Evolutionary conservation across 1,140 invertebrate species (phyloP).

Genomic region (Aphelinus certus): DNA sequence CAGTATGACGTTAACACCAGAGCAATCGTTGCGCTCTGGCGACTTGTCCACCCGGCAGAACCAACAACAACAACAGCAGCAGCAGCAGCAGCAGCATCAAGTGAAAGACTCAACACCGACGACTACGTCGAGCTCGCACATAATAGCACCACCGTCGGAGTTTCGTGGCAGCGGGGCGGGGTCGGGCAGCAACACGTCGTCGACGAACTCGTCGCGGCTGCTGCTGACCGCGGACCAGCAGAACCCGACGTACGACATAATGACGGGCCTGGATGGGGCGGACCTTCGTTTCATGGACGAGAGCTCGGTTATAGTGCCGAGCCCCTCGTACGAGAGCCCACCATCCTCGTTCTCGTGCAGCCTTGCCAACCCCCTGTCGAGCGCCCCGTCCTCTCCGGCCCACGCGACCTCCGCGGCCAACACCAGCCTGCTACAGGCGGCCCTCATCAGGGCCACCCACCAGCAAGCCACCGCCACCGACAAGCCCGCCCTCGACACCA

Average conservation of each 20-base stretch:
- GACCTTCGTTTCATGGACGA: conserved; percentile 91
- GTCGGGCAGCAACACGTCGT: conserved; percentile 67
- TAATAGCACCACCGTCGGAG: conserved; percentile 79
- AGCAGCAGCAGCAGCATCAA: conserved; percentile 36
- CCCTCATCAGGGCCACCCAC: conserved; percentile 74
- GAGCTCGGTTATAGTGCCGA: conserved; percentile 83
- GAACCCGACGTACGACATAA: conserved; percentile 75
- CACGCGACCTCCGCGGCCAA: conserved; percentile 61
- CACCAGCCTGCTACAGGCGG: conserved; percentile 74
- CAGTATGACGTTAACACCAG: conserved; percentile 62
- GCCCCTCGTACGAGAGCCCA: conserved; percentile 79
- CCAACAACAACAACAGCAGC: conserved; percentile 42
- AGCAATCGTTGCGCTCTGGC: conserved; percentile 56
- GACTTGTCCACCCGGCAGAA: conserved; percentile 38
- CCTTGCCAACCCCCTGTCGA: conserved; percentile 62
- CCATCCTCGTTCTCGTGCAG: conserved; percentile 72
- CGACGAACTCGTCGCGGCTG: conserved; percentile 56
- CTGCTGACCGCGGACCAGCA: conserved; percentile 54
- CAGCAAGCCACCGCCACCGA: conserved; percentile 51
- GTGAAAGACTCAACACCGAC: conserved; percentile 4
- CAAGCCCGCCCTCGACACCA: too few relatives aligned
- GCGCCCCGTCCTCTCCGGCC: conserved; percentile 68
- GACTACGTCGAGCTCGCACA: conserved; percentile 53
- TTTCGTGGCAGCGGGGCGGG: conserved; percentile 75
- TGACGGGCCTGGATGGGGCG: conserved; percentile 80